Evolutionary conservation across 2,113 vertebrate genomes (phyloP).

Genomic region (Aplodontia rufa): DNA sequence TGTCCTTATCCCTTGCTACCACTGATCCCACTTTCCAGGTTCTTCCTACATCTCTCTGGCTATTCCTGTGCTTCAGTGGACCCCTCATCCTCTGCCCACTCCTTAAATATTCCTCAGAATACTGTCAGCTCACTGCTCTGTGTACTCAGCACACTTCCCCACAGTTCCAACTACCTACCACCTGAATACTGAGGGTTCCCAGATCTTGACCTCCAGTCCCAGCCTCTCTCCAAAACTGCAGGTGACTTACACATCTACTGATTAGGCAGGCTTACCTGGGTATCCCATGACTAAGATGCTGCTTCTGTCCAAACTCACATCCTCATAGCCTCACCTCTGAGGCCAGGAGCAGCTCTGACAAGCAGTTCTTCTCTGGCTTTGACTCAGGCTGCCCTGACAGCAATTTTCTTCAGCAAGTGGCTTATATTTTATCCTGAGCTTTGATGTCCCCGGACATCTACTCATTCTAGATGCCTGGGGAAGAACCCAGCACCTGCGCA

Average conservation of each 20-base stretch:
- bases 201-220: neutral
- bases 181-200: neutral
- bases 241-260: neutral
- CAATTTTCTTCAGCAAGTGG: neutral
- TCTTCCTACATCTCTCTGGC: neutral
- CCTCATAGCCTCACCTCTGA: neutral
- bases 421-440: neutral
- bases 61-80: neutral
- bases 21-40: neutral
- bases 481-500: neutral
- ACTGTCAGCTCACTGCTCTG: neutral
- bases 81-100: neutral
- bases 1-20: neutral
- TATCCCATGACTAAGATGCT: no score
- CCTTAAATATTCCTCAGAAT: neutral
- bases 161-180: neutral
- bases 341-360: neutral
- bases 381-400: neutral
- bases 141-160: neutral
- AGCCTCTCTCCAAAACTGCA: neutral
- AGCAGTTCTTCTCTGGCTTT: neutral
- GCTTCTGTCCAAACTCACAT: neutral
- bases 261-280: neutral
- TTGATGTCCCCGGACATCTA: neutral
- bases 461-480: neutral